These are phyloP conservation scores for Gallirallus australis DNA, from an alignment of 2,797 vertebrate genomes.

Conservation along the genomic window DNA sequence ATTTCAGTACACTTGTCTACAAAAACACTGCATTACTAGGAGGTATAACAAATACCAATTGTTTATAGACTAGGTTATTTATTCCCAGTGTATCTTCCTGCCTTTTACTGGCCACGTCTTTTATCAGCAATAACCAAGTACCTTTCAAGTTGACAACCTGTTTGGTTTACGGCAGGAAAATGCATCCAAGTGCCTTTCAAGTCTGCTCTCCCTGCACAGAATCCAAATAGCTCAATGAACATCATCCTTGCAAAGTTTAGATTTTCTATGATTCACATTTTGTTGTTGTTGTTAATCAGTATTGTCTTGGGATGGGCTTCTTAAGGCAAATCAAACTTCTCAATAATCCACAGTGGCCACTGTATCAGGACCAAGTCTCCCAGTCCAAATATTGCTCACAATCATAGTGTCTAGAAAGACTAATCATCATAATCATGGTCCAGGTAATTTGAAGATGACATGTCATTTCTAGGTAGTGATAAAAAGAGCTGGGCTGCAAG, in stretches of 20 bases:
- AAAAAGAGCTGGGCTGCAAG: background rate
- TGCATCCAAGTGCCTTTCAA: background rate
- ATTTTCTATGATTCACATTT: background rate
- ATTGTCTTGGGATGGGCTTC: background rate
- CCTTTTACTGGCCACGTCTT: constrained; percentile 36
- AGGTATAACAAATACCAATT: constrained; percentile 20
- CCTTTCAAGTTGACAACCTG: constrained; percentile 33
- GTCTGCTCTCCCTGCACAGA: constrained; percentile 6
- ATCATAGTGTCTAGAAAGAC: background rate
- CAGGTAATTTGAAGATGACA: background rate
- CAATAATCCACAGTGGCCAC: background rate
- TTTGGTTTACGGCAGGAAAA: background rate
- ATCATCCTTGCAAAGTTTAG: background rate
- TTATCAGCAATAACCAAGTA: constrained; percentile 60
- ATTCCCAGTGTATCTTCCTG: constrained; percentile 15
- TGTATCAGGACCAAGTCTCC: background rate
- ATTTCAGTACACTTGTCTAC: constrained; percentile 33
- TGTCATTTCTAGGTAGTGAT: background rate
- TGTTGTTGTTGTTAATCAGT: background rate
- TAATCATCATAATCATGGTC: background rate
- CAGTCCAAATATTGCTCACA: background rate
- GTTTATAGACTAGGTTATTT: constrained; percentile 56
- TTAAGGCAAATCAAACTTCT: background rate
- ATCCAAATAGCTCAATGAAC: constrained; percentile 19
- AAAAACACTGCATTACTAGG: constrained; percentile 39